Base-by-base conservation (phyloP, 2,888 invertebrate species). In the Camponotus fellah region DNA sequence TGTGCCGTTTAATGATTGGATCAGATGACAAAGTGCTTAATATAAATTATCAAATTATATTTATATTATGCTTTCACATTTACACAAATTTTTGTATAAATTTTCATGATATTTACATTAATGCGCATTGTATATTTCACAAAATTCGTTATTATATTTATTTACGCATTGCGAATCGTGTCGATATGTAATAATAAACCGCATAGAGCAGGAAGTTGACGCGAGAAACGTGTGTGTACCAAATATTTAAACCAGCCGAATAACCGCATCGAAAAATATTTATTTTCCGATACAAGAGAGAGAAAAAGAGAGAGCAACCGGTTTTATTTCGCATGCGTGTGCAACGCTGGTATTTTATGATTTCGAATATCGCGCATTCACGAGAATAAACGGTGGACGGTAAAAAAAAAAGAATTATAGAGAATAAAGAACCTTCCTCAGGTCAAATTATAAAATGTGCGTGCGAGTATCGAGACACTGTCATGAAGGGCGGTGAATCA, bases 171-270 rank as follows among this genome's bases (percentile, higher is more conserved):
- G 58, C 58, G 4, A 60, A 34, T 26, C 21, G 10, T 14, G 9
- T 43, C n/a, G 9, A 10, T 14, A 58, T n/a, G 8, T 56, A 26
- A 21, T 6, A 40, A 53, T 66, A 26, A 68, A n/a, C 32, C 8
- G 21, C 40, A 76, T 26, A 40, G 40, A 26, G 69, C n/a, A 12
- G 32, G 34, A 58, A 79, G 37, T 43, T 58, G 14, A 32, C 0
- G 58, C 21, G 69, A 26, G 71, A 60, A 77, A 32, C 43, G 9
- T 46, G 58, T 0, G n/a, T 40, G 17, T 34, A 17, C 17, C 17
- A 79, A 71, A 79, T 80, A 80, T 71, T 80, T 80, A 71, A 71
- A 71, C n/a, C 46, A 17, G 21, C 37, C 1, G 32, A 32, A 60
- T 79, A 79, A 58, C n/a, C 8, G 58, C 12, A 34, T 34, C 17